These are phyloP conservation scores for Xerus inauris DNA, from an alignment of 2,113 vertebrate genomes.

Conservation along the genomic window DNA sequence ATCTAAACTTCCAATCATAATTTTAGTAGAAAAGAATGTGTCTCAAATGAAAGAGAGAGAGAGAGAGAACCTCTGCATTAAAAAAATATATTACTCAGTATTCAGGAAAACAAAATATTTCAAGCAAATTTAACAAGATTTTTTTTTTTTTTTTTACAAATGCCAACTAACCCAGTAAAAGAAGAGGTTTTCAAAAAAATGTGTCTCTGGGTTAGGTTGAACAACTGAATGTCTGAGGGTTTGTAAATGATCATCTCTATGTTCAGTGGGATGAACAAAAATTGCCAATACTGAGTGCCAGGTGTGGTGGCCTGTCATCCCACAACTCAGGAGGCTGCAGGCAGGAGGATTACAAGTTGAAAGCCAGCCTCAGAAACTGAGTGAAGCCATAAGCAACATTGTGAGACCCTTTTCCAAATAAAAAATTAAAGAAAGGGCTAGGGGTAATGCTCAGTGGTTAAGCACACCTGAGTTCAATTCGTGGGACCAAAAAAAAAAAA, in stretches of 20 bases:
- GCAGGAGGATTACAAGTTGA: no score
- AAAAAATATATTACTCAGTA: not conserved
- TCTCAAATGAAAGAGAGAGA: not conserved
- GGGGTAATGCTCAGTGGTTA: no score
- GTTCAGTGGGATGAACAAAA: not conserved
- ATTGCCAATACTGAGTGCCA: not conserved
- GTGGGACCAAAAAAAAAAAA: no score
- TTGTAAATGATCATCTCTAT: not conserved
- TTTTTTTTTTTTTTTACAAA: conserved; percentile 13
- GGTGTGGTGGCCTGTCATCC: no score
- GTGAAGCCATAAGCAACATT: no score
- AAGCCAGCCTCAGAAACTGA: no score
- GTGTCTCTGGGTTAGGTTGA: not conserved
- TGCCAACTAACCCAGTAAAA: not conserved
- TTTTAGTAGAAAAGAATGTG: not conserved
- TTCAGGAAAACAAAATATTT: not conserved
- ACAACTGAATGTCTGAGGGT: not conserved
- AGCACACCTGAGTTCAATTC: no score
- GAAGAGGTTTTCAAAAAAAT: not conserved
- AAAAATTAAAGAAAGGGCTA: no score
- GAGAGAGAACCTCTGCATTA: not conserved
- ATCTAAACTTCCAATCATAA: not conserved
- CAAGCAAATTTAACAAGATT: not conserved
- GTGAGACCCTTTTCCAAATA: no score
- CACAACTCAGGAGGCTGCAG: no score